Base-by-base conservation (phyloP, 2,888 invertebrate species). In the Drosophila demipolita region DNA sequence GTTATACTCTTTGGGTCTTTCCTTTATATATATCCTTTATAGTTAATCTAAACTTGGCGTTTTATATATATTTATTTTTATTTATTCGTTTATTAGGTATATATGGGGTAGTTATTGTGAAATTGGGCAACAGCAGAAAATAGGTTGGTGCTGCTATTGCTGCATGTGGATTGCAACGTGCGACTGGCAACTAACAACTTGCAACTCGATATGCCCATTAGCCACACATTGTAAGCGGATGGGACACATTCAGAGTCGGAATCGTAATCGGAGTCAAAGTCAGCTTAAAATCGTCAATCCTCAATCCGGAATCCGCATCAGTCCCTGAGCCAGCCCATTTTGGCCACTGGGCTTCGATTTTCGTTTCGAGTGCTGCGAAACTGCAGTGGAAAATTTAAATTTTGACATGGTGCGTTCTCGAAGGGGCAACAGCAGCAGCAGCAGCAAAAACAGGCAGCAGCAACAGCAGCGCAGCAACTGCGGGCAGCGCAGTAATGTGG, bases 331-430 rank as follows among this genome's bases (percentile, higher is more conserved):
- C 75, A 70, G 59, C 61, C 65, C 75, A 76, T 63, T 70, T 73
- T 73, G 80, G 80, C 76, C 78, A 78, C 80, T 78, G 78, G 73
- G 80, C 80, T 79, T 86, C 87, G 77, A 79, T 86, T 81, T 76
- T 67, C 67, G 75, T 81, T 74, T 66, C 67, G 73, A 83, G 82
- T 84, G 78, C 66, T 75, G 80, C 65, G 35, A 77, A 80, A 74
- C 76, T 80, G 82, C 83, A 85, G 81, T 84, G 84, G 87, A 87
- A 87, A 87, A 89, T 87, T 89, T 89, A 73, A 89, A 83, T 84
- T 81, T 80, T 75, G 75, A 81, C 82, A 83, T 83, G 83, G 76
- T 84, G 84, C 83, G 81, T 83, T 78, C 75, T 78, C 71, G 57
- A 69, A 75, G 76, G 74, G 77, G 52, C 69, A 52, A 53, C 66